Percentiles rank a stretch among this genome's conserved stretches.
These are phyloP conservation scores for Drosophila neonasuta DNA, from an alignment of 2,888 invertebrate genomes.

Conservation along the genomic window DNA sequence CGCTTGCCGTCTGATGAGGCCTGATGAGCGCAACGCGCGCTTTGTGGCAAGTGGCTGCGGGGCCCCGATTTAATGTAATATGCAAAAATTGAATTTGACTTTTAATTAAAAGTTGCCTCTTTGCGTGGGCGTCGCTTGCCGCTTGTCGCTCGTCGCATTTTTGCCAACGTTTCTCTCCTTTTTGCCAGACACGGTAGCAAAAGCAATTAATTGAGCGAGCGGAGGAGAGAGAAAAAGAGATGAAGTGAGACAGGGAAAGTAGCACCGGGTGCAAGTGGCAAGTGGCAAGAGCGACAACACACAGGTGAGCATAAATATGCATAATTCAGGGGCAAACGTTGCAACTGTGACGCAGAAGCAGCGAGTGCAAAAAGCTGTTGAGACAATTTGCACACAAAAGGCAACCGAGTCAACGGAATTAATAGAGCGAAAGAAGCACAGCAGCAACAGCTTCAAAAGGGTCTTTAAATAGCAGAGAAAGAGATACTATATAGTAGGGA, in stretches of 20 bases:
- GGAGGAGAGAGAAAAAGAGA: constrained; percentile 4
- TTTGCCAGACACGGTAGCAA: constrained; percentile 32
- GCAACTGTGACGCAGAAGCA: background rate
- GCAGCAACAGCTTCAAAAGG: constrained; percentile 11
- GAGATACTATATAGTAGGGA: background rate
- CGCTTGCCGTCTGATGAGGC: constrained; percentile 31
- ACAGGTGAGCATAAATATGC: constrained; percentile 73
- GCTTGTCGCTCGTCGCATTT: constrained; percentile 30
- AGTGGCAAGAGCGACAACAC: constrained; percentile 18
- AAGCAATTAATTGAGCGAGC: constrained; percentile 64
- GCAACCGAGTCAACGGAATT: constrained; percentile 16
- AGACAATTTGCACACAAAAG: constrained; percentile 45
- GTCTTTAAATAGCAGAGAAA: constrained; percentile 2
- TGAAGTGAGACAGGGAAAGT: background rate
- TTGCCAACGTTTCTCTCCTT: constrained; percentile 15
- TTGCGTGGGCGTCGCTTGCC: constrained; percentile 28
- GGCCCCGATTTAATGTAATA: constrained; percentile 59
- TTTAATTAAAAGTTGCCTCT: constrained; percentile 68
- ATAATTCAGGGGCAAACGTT: constrained; percentile 55
- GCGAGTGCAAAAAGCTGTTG: constrained; percentile 43
- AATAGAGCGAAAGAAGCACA: constrained; percentile 35
- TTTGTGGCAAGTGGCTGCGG: constrained; percentile 41
- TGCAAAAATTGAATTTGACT: constrained; percentile 76
- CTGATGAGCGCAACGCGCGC: constrained; percentile 29
- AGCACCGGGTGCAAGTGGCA: constrained; percentile 13